phyloP scores from a whole-genome alignment of 2,113 vertebrate species.

The Picathartes gymnocephalus region DNA sequence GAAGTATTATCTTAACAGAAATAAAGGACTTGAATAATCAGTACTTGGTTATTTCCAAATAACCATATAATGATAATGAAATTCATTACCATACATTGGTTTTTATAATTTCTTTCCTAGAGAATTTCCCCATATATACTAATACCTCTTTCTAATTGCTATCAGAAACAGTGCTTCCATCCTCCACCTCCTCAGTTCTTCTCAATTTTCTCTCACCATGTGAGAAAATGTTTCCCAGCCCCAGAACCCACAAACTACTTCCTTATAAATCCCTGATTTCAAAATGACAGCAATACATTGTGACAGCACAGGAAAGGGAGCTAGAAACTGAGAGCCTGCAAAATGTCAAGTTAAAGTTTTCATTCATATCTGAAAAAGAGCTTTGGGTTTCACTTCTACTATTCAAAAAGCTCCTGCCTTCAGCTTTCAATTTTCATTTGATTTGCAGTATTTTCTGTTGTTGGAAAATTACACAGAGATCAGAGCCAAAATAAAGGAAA shows the following conservation, averaged over 20 bases:
- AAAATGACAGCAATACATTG: background rate
- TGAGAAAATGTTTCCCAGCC: background rate
- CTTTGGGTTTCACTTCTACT: background rate
- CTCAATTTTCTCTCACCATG: background rate
- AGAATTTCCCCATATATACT: background rate
- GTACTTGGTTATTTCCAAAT: background rate
- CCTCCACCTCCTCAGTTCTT: background rate
- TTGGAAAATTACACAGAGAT: background rate
- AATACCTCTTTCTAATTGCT: background rate
- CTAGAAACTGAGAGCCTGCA: background rate
- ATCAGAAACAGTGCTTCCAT: background rate
- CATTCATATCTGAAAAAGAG: background rate
- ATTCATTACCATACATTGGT: background rate
- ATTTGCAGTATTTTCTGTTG: background rate
- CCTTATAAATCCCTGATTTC: background rate
- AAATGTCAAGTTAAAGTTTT: background rate
- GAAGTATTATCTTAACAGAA: background rate
- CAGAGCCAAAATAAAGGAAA: conserved; percentile 5
- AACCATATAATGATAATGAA: background rate
- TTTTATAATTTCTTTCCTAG: background rate
- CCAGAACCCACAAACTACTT: background rate
- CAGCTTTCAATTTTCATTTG: background rate
- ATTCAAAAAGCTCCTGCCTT: background rate
- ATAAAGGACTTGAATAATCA: background rate
- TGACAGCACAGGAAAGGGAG: background rate